A percentile compares a stretch with the other conserved stretches of the same genome.
Evolutionary conservation across 2,113 vertebrate species (phyloP).

Genomic region (Hystrix cristata): DNA sequence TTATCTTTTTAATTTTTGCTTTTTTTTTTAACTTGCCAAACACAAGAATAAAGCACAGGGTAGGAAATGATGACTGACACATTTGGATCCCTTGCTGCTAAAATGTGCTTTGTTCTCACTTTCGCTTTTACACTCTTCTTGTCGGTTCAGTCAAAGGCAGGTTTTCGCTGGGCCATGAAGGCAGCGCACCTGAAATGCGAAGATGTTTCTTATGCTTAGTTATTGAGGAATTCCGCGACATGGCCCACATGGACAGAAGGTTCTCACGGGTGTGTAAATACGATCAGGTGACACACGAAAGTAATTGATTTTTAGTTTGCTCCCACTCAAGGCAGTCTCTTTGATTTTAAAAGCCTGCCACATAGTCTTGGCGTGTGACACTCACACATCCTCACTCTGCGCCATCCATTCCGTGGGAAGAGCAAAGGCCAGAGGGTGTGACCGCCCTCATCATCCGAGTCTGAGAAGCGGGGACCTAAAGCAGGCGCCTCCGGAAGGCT

Average conservation of each 20-base stretch:
- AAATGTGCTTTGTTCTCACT: not conserved
- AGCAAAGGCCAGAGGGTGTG: not conserved
- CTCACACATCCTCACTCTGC: rapidly evolving
- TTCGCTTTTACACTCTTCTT: not conserved
- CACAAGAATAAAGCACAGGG: not conserved
- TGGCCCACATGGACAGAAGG: not conserved
- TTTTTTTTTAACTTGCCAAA: not conserved
- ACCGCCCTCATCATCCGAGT: not conserved
- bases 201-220: not conserved
- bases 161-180: not conserved
- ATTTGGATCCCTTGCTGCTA: not conserved
- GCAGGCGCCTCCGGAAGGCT: not conserved
- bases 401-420: not conserved
- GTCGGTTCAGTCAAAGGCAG: not conserved
- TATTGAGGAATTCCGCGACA: not conserved
- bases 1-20: not conserved
- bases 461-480: not conserved
- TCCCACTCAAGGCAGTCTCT: not conserved
- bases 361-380: not conserved
- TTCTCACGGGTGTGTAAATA: not conserved
- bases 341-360: not conserved
- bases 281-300: not conserved
- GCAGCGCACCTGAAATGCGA: not conserved
- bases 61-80: not conserved
- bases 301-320: not conserved